Conservation (phyloP, 2,797 vertebrate species). For the Botia almorhae region DNA sequence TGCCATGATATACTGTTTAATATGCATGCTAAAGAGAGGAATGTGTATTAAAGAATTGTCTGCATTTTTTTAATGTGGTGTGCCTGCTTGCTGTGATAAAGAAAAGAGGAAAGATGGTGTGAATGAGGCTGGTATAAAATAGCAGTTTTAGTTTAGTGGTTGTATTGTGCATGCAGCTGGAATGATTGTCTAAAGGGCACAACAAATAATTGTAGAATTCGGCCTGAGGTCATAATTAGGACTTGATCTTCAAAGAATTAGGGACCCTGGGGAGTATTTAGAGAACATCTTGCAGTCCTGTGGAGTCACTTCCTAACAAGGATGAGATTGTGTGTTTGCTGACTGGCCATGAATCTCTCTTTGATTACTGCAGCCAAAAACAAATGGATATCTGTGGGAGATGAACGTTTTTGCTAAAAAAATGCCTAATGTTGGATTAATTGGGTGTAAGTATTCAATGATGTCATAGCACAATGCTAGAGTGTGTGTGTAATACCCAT, state of each 20-base stretch:
- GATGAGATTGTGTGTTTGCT: not conserved
- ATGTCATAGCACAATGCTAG: no score
- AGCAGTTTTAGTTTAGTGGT: slow-evolving; percentile 64
- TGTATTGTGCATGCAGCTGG: slow-evolving; percentile 75
- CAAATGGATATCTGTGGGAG: no score
- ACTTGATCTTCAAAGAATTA: slow-evolving; percentile 70
- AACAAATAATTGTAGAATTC: slow-evolving; percentile 77
- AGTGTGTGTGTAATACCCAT: no score
- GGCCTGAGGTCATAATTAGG: slow-evolving; percentile 80
- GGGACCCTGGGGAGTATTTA: slow-evolving; percentile 65
- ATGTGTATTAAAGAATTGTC: slow-evolving; percentile 46
- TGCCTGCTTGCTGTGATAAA: slow-evolving; percentile 58
- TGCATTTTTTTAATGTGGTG: slow-evolving; percentile 58
- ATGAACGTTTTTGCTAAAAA: no score
- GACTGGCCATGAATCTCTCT: not conserved
- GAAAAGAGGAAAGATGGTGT: slow-evolving; percentile 61
- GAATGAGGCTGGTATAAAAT: slow-evolving; percentile 67
- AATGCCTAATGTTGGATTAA: no score
- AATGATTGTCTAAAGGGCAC: slow-evolving; percentile 79
- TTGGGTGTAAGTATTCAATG: no score
- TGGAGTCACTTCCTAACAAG: slow-evolving; percentile 58
- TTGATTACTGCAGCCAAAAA: not conserved
- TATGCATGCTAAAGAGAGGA: slow-evolving; percentile 53
- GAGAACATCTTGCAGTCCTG: slow-evolving; percentile 66
- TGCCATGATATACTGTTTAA: slow-evolving; percentile 60